Evolutionary conservation across 2,113 vertebrate species (phyloP).

Genomic region (Casuarius casuarius): DNA sequence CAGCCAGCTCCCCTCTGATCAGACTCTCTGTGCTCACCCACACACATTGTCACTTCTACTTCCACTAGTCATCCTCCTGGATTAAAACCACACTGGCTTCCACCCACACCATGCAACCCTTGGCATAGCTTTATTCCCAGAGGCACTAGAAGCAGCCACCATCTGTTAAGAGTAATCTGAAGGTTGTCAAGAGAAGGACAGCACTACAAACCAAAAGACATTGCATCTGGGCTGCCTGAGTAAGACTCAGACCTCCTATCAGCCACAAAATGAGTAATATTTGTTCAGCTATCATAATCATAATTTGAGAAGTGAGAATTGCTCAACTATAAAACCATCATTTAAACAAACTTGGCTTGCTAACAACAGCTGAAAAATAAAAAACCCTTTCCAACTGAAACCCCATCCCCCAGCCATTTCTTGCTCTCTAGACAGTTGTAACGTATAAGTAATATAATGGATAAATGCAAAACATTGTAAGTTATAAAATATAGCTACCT

Average conservation of each 20-base stretch:
- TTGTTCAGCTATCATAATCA: neutral
- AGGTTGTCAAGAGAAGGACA: neutral
- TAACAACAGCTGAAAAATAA: neutral
- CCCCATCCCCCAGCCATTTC: neutral
- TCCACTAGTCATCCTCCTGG: neutral
- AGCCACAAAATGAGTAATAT: neutral
- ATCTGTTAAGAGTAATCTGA: neutral
- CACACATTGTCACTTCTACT: neutral
- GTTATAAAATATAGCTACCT: conserved; percentile 77
- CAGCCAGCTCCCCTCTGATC: neutral
- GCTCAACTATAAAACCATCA: neutral
- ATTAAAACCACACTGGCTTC: neutral
- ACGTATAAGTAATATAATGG: neutral
- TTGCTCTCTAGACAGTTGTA: neutral
- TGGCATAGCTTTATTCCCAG: accelerated
- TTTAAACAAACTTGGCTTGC: neutral
- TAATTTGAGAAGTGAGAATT: neutral
- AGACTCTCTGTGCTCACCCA: neutral
- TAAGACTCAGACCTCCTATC: neutral
- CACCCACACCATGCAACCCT: neutral
- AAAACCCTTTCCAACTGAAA: neutral
- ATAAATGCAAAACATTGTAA: neutral
- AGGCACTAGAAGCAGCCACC: neutral
- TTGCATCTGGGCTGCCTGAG: neutral
- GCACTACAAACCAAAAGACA: neutral